Evolutionary conservation across 2,797 vertebrate species (phyloP).

Genomic region (Myotis vivesi): DNA sequence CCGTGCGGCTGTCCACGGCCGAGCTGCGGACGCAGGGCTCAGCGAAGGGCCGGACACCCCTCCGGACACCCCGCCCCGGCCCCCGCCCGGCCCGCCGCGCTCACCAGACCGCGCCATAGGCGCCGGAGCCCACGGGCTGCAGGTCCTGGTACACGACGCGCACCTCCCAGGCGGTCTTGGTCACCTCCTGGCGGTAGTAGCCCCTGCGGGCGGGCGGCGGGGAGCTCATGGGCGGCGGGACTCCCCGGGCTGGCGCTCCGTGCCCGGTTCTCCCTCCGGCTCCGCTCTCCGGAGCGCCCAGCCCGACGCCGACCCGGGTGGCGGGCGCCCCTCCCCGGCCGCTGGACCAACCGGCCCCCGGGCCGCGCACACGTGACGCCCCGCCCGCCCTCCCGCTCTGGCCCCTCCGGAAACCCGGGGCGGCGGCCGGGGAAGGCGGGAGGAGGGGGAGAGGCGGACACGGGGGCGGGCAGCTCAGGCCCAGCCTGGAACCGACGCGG

Average conservation of each 20-base stretch:
- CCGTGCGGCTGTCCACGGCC: constrained; percentile 90
- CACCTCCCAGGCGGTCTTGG: constrained; percentile 94
- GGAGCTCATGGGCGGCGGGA: constrained; percentile 85
- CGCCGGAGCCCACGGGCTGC: constrained; percentile 94
- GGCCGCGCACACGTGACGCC: constrained; percentile 64
- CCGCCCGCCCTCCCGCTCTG: not conserved
- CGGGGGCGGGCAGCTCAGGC: not conserved
- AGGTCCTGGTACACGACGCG: constrained; percentile 92
- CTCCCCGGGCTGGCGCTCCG: not conserved
- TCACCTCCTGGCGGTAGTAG: constrained; percentile 93
- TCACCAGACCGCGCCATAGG: constrained; percentile 97
- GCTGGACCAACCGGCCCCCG: constrained; percentile 50
- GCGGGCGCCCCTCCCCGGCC: constrained; percentile 39
- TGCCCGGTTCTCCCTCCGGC: not conserved
- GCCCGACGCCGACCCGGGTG: not conserved
- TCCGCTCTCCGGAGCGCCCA: not conserved
- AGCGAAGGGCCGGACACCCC: not conserved
- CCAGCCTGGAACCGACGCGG: not conserved
- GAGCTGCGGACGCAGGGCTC: constrained; percentile 85
- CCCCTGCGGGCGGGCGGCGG: constrained; percentile 87
- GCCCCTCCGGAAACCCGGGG: constrained; percentile 67
- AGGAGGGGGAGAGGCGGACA: not conserved
- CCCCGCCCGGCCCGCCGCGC: constrained; percentile 63
- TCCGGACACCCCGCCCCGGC: not conserved
- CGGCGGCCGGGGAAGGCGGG: not conserved